Conservation (phyloP, 2,888 invertebrate genomes). For the Eupithecia exiguata region DNA sequence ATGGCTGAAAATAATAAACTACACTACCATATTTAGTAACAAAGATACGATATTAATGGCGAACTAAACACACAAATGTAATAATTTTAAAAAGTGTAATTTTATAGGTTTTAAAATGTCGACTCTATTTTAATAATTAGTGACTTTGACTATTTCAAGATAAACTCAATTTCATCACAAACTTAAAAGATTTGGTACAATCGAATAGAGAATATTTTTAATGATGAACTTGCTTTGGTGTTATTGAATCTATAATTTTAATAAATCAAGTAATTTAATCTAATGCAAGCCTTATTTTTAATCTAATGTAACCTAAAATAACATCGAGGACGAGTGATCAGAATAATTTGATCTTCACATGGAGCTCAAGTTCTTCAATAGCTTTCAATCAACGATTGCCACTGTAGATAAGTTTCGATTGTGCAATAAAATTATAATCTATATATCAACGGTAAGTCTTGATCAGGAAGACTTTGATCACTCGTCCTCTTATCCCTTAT, state of each 20-base stretch:
- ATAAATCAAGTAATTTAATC: not conserved
- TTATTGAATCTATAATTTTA: no score
- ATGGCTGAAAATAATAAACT: not conserved
- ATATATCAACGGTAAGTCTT: not conserved
- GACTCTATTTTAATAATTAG: no score
- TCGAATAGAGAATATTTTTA: no score
- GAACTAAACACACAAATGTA: not conserved
- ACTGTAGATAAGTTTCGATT: no score
- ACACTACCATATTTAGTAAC: not conserved
- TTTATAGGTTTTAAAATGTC: not conserved
- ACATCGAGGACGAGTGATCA: not conserved
- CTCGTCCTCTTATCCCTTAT: not conserved
- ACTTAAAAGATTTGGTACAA: no score
- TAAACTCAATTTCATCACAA: no score
- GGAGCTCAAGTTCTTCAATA: not conserved
- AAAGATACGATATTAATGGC: not conserved
- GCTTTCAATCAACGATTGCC: not conserved
- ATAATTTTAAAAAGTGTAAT: not conserved
- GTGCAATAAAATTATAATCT: no score
- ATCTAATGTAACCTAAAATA: constrained; percentile 23
- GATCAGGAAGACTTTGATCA: not conserved
- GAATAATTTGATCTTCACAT: not conserved
- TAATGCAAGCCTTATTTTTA: constrained; percentile 15
- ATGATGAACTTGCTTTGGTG: no score
- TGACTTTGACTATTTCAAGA: no score